Base-by-base conservation (phyloP, 2,797 vertebrate species). In the Myripristis murdjan region DNA sequence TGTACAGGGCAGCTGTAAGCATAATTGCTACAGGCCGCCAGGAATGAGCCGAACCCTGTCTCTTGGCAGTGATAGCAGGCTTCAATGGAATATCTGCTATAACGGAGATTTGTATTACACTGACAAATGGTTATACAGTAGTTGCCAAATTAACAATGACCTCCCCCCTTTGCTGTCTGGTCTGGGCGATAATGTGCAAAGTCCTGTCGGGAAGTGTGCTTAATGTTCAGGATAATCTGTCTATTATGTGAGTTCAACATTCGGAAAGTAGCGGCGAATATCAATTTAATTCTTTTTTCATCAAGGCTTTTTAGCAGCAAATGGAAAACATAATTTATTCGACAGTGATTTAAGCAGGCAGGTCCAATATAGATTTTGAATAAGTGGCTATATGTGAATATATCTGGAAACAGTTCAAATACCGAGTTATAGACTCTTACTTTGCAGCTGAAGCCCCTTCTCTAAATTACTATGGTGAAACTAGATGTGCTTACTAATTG, bases 401-500 rank as follows among this genome's bases (percentile, higher is more conserved):
- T 52, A 70, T 65, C 61, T 47, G 48, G 67, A 74, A 66, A 72
- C 58, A 65, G 82, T 73, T 83, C 46, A 83, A 75, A 73, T 67
- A 23, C 5, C n/a, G 62, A 12, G 20, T 14, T 51, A 26, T 6
- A 51, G 46, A 48, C 5, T 51, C 31, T 72, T 56, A 39, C 67
- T 76, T 53, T 64, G 61, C 73, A 66, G 69, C 71, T 69, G 55
- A 75, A 64, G 58, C 48, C 22, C 57, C 44, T 47, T 46, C 16
- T 82, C 11, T 43, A 64, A 75, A 78, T 66, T 24, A 65, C 69
- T 52, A 67, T 35, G 37, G 70, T 76, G 73, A 69, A 73, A 75
- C 72, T 83, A 26, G 23, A 81, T 81, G 84, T 72, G 85, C 83
- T 82, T 75, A 70, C 85, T 89, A 91, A 90, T 89, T 83, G 83